Evolutionary conservation across 1,140 invertebrate species (phyloP).

Genomic region (Streblospio benedicti): DNA sequence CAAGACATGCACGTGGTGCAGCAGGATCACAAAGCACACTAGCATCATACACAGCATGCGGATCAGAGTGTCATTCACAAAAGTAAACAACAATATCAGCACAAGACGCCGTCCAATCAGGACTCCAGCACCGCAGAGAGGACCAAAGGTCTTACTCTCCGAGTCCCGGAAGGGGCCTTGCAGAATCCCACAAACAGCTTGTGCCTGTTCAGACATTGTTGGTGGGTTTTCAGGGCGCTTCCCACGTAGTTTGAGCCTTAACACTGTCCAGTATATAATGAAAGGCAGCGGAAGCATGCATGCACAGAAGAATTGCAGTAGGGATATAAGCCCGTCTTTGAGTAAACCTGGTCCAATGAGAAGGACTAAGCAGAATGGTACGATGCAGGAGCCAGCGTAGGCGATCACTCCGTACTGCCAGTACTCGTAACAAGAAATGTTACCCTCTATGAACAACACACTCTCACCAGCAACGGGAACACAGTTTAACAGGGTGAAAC

Average conservation of each 20-base stretch:
- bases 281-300: constrained; percentile 13
- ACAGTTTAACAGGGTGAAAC: constrained; percentile 12
- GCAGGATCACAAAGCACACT: constrained; percentile 12
- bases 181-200: constrained; percentile 6
- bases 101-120: constrained; percentile 14
- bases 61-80: constrained; percentile 14
- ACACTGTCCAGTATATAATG: constrained; percentile 9
- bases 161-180: constrained; percentile 15
- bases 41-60: constrained; percentile 16
- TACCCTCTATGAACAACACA: constrained; percentile 13
- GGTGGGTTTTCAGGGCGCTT: not conserved
- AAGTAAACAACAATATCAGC: constrained; percentile 12
- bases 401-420: constrained; percentile 15
- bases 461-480: constrained; percentile 8
- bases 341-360: constrained; percentile 14
- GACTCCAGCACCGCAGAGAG: constrained; percentile 8
- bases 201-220: not conserved
- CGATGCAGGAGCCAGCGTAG: constrained; percentile 7
- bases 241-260: constrained; percentile 2
- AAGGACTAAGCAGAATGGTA: constrained; percentile 13
- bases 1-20: constrained; percentile 14
- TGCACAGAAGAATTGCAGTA: constrained; percentile 13
- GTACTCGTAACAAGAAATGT: constrained; percentile 5
- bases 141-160: constrained; percentile 6
- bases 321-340: constrained; percentile 12